Conservation (phyloP, 2,113 vertebrate genomes). For the Rana temporaria region DNA sequence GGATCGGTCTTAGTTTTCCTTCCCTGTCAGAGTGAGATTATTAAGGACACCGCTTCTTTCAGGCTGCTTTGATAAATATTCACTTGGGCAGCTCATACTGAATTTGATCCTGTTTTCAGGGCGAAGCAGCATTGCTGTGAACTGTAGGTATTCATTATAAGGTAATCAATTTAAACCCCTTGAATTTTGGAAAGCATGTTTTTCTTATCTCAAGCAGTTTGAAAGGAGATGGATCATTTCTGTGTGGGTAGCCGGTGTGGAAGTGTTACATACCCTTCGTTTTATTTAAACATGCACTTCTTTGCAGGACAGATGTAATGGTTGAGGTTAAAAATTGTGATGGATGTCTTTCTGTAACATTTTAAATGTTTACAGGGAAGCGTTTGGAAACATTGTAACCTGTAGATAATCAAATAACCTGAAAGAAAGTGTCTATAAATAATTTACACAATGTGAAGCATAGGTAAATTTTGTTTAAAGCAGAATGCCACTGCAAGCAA, state of each 20-base stretch:
- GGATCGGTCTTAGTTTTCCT: constrained; percentile 57
- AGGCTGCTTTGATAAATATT: constrained; percentile 62
- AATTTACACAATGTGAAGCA: not conserved
- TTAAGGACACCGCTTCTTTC: constrained; percentile 58
- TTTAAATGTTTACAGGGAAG: constrained; percentile 25
- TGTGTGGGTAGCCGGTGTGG: constrained; percentile 36
- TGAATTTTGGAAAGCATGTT: constrained; percentile 24
- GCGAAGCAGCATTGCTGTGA: constrained; percentile 54
- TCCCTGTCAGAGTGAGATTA: constrained; percentile 61
- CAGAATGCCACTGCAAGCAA: too few relatives aligned
- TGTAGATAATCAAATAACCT: constrained; percentile 38
- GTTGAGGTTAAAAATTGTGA: constrained; percentile 19
- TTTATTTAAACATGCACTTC: constrained; percentile 45
- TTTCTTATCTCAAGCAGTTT: constrained; percentile 49
- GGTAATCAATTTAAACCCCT: constrained; percentile 54
- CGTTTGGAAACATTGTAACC: constrained; percentile 23
- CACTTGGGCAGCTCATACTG: constrained; percentile 51
- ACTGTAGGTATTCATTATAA: constrained; percentile 42
- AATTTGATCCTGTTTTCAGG: constrained; percentile 59
- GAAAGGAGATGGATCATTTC: constrained; percentile 8
- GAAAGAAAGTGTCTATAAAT: not conserved
- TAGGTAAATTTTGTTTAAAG: too few relatives aligned
- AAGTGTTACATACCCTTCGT: constrained; percentile 33
- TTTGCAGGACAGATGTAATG: constrained; percentile 35
- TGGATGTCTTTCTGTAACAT: constrained; percentile 48